Conservation (phyloP, 2,797 vertebrate species). For the Euphonia xanthogaster region DNA sequence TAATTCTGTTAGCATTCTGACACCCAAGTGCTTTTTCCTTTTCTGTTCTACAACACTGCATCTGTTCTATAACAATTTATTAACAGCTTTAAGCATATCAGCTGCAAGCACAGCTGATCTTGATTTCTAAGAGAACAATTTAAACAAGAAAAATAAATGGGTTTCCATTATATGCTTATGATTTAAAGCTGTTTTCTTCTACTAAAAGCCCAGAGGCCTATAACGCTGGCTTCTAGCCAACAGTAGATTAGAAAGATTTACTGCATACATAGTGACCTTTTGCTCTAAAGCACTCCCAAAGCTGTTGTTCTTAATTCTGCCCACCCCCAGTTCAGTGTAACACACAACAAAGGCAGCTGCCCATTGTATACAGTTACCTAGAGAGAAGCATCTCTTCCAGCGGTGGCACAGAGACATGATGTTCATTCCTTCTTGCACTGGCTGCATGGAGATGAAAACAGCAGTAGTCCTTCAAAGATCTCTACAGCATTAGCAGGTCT, state of each 20-base stretch:
- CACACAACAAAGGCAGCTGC: background rate
- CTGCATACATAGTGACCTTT: background rate
- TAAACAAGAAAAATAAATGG: background rate
- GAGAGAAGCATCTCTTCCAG: conserved; percentile 62
- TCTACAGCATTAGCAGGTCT: conserved; percentile 62
- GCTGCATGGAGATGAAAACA: background rate
- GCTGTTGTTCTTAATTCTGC: background rate
- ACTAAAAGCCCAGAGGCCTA: background rate
- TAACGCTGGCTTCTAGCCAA: background rate
- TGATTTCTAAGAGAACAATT: conserved; percentile 40
- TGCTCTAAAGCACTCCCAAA: background rate
- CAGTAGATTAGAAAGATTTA: background rate
- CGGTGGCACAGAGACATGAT: background rate
- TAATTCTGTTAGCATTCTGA: conserved; percentile 27
- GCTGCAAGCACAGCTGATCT: conserved; percentile 49
- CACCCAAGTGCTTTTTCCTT: background rate
- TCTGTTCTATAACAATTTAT: conserved; percentile 29
- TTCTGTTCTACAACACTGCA: background rate
- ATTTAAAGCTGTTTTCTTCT: background rate
- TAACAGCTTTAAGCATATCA: conserved; percentile 27
- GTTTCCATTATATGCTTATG: background rate
- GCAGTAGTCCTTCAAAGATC: conserved; percentile 7
- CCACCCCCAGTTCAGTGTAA: background rate
- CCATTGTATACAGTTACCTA: conserved; percentile 59
- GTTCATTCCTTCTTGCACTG: background rate